phyloP scores from a whole-genome alignment of 2,113 vertebrate species.

The Brachyhypopomus occidentalis region DNA sequence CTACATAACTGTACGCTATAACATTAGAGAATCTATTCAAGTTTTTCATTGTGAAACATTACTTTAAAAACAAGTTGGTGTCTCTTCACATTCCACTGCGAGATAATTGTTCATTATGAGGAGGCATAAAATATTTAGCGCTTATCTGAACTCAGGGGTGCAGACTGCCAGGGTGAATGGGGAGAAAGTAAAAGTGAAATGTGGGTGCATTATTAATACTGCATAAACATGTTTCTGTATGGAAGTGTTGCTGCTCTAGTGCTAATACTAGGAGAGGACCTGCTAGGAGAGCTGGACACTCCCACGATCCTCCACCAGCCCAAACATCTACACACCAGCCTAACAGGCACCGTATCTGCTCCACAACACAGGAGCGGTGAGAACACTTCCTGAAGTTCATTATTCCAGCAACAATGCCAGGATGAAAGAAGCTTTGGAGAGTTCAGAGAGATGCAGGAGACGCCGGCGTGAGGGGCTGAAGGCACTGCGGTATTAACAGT shows the following conservation, averaged over 20 bases:
- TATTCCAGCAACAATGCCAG: slow-evolving; percentile 61
- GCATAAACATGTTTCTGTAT: not conserved
- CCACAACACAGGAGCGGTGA: slow-evolving; percentile 56
- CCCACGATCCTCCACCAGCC: slow-evolving; percentile 46
- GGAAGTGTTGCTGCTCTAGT: not conserved
- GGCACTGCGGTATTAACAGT: too few relatives aligned
- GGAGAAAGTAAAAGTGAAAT: slow-evolving; percentile 30
- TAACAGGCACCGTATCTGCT: slow-evolving; percentile 63
- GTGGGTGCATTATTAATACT: slow-evolving; percentile 11
- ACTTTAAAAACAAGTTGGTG: slow-evolving; percentile 29
- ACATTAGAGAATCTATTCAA: not conserved
- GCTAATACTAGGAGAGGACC: slow-evolving; percentile 28
- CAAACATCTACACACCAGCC: slow-evolving; percentile 58
- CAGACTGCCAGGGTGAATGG: not conserved
- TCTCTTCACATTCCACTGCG: not conserved
- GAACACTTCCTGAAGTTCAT: slow-evolving; percentile 61
- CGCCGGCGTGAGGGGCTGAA: too few relatives aligned
- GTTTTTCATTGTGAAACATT: not conserved
- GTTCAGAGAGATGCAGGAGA: slow-evolving; percentile 19
- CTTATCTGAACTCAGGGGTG: slow-evolving; percentile 11
- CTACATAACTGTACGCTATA: not conserved
- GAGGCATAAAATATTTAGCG: slow-evolving; percentile 33
- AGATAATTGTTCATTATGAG: slow-evolving; percentile 37
- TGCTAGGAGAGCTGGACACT: slow-evolving; percentile 43
- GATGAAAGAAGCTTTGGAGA: slow-evolving; percentile 50